A percentile compares a stretch with the other conserved stretches of the same genome.
Conservation (phyloP, 2,888 invertebrate genomes). For the Xestia sexstrigata region DNA sequence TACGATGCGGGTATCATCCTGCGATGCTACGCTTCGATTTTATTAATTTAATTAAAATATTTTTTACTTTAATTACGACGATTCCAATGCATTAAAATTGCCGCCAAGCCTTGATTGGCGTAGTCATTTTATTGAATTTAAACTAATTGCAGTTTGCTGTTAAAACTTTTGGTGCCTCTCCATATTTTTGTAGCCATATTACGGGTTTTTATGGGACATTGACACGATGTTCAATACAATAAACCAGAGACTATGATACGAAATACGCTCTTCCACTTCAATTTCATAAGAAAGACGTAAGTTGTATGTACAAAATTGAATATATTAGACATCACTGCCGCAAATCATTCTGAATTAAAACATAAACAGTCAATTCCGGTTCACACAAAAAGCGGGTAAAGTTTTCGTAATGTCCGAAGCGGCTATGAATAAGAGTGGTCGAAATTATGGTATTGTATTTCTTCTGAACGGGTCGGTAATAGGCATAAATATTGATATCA, state of each 20-base stretch:
- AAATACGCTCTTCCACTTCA: background rate
- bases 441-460: conserved; percentile 81
- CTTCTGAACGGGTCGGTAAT: conserved; percentile 84
- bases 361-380: conserved; percentile 59
- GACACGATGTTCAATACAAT: conserved; percentile 22
- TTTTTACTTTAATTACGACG: conserved; percentile 58
- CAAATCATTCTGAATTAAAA: conserved; percentile 59
- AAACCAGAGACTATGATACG: conserved; percentile 5
- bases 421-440: conserved; percentile 68
- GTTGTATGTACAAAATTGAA: conserved; percentile 40
- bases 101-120: conserved; percentile 29
- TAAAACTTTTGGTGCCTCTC: conserved; percentile 2
- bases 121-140: conserved; percentile 39
- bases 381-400: conserved; percentile 55
- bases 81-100: conserved; percentile 48
- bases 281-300: conserved; percentile 24
- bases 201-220: conserved; percentile 11
- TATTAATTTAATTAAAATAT: conserved; percentile 67
- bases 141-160: conserved; percentile 7
- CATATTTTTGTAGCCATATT: background rate
- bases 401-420: conserved; percentile 64
- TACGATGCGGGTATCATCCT: conserved; percentile 74
- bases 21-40: conserved; percentile 59
- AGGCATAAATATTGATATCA: conserved; percentile 89
- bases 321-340: conserved; percentile 38